phyloP scores from a whole-genome alignment of 2,888 invertebrate genomes.

The Scaptomyza cyrtandrae region DNA sequence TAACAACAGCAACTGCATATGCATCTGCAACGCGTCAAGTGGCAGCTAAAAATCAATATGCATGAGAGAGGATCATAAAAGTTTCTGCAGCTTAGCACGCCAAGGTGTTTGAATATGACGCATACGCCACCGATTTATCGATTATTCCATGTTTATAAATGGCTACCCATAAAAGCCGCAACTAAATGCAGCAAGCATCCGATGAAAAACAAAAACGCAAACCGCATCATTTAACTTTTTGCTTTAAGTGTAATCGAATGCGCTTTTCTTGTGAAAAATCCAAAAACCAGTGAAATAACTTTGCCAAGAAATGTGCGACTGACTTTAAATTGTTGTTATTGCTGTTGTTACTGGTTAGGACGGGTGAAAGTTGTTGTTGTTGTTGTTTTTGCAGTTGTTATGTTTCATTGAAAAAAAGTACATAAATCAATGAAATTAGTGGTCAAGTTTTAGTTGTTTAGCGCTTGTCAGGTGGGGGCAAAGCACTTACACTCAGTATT shows the following conservation, averaged over 20 bases:
- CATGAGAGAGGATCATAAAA: slow-evolving; percentile 41
- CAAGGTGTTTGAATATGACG: slow-evolving; percentile 37
- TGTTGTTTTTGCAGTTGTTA: slow-evolving; percentile 30
- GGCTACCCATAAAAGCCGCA: slow-evolving; percentile 15
- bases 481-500: slow-evolving; percentile 21
- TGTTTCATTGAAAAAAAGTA: slow-evolving; percentile 53
- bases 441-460: slow-evolving; percentile 28
- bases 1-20: background rate
- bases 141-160: slow-evolving; percentile 35
- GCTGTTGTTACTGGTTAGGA: slow-evolving; percentile 32
- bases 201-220: slow-evolving; percentile 32
- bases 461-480: slow-evolving; percentile 10
- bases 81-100: slow-evolving; percentile 28
- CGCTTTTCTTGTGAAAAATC: slow-evolving; percentile 36
- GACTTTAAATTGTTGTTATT: slow-evolving; percentile 37
- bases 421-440: slow-evolving; percentile 61
- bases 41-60: slow-evolving; percentile 44
- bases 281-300: slow-evolving; percentile 53
- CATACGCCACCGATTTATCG: slow-evolving; percentile 44
- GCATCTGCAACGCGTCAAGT: slow-evolving; percentile 38
- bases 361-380: slow-evolving; percentile 64
- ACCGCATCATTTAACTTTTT: slow-evolving; percentile 34
- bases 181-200: background rate
- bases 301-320: slow-evolving; percentile 46
- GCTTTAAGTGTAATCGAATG: slow-evolving; percentile 31